Percentiles rank a stretch among this genome's conserved stretches.
Conservation (phyloP, 2,113 vertebrate species). For the Leiothrix lutea region DNA sequence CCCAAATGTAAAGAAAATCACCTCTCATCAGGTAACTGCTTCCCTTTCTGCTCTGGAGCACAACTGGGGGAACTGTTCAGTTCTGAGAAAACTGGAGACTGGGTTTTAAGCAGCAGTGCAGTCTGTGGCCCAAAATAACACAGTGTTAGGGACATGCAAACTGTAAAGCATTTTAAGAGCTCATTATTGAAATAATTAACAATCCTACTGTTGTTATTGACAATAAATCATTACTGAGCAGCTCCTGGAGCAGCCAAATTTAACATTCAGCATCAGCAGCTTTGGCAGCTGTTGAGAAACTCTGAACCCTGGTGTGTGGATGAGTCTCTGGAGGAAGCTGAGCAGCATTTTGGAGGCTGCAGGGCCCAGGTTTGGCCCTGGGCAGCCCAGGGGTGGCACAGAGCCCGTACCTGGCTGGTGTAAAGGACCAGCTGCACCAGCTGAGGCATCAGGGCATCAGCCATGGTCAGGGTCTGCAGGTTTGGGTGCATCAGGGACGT, state of each 20-base stretch:
- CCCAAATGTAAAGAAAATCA: conserved; percentile 46
- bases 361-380: neutral
- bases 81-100: conserved; percentile 88
- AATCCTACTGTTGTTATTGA: neutral
- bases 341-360: neutral
- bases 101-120: conserved; percentile 93
- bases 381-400: neutral
- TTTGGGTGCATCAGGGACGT: conserved; percentile 98
- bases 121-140: conserved; percentile 81
- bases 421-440: conserved; percentile 96
- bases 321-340: neutral
- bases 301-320: neutral
- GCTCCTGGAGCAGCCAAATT: neutral
- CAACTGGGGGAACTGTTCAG: conserved; percentile 71
- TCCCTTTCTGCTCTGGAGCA: conserved; percentile 79
- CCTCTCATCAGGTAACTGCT: conserved; percentile 81
- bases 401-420: conserved; percentile 87
- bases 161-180: neutral
- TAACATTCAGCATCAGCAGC: neutral
- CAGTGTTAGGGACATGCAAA: neutral
- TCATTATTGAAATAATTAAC: neutral
- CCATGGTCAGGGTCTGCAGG: conserved; percentile 91
- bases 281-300: neutral
- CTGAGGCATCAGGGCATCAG: conserved; percentile 96
- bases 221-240: neutral